A percentile compares a stretch with the other conserved stretches of the same genome.
Conservation (phyloP, 2,797 vertebrate genomes). For the Melanogrammus aeglefinus region DNA sequence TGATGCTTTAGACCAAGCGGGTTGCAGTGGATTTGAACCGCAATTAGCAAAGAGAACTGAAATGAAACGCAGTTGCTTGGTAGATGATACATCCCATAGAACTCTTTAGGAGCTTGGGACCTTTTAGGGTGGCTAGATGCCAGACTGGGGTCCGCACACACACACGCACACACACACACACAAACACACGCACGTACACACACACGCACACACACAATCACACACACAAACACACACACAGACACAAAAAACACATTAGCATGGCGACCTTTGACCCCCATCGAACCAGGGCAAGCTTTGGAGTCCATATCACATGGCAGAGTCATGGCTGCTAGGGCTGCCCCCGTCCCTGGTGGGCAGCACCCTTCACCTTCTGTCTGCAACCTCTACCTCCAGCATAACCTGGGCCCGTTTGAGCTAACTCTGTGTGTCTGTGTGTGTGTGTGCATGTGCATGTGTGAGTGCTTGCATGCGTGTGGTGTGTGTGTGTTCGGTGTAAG, state of each 20-base stretch:
- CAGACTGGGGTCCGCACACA: too few relatives aligned
- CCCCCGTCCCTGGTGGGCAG: too few relatives aligned
- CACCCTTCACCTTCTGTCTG: slow-evolving; percentile 20
- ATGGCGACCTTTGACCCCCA: slow-evolving; percentile 45
- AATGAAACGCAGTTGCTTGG: neutral
- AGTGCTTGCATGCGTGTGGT: neutral
- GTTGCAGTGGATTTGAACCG: neutral
- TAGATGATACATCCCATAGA: neutral
- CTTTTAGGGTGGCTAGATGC: too few relatives aligned
- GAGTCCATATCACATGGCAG: slow-evolving; percentile 32
- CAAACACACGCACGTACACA: too few relatives aligned
- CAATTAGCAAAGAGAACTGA: neutral
- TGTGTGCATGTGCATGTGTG: neutral
- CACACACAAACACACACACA: too few relatives aligned
- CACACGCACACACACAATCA: too few relatives aligned
- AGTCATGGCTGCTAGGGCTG: slow-evolving; percentile 12
- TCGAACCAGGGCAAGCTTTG: slow-evolving; percentile 45
- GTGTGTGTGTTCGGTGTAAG: neutral
- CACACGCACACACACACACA: too few relatives aligned
- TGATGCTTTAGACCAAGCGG: neutral
- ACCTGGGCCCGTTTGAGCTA: slow-evolving; percentile 34
- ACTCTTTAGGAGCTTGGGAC: neutral
- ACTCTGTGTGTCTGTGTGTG: neutral
- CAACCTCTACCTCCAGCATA: slow-evolving; percentile 24
- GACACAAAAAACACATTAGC: slow-evolving; percentile 14